A percentile compares a stretch with the other conserved stretches of the same genome.
These are phyloP conservation scores for Eptesicus fuscus DNA, from an alignment of 2,113 vertebrate genomes.

Conservation along the genomic window DNA sequence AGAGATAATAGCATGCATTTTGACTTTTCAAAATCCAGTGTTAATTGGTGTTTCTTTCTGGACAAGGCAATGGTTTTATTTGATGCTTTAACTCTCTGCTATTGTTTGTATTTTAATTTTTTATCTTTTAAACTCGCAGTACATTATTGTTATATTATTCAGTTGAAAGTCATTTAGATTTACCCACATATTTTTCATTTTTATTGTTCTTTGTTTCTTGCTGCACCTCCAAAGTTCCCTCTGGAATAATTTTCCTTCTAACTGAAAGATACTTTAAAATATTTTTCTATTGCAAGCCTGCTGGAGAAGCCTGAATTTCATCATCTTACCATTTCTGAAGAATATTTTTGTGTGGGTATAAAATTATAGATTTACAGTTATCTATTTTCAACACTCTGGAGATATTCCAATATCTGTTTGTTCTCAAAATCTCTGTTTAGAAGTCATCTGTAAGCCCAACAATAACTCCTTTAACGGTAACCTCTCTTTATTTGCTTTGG, in stretches of 20 bases:
- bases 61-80: not conserved
- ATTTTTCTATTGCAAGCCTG: not conserved
- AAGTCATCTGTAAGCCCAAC: not conserved
- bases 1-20: not conserved
- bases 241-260: not conserved
- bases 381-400: not conserved
- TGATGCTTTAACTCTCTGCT: not conserved
- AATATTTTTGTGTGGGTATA: not conserved
- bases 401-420: not conserved
- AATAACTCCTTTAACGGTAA: not conserved
- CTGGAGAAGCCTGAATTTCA: not conserved
- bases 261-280: not conserved
- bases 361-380: not conserved
- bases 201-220: not conserved
- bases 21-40: not conserved
- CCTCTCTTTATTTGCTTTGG: not conserved
- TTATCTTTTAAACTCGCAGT: not conserved
- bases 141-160: not conserved
- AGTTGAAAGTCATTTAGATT: not conserved
- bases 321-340: not conserved
- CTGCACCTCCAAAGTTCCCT: not conserved
- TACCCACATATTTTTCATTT: not conserved
- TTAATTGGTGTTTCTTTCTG: not conserved
- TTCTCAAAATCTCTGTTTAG: not conserved
- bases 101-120: constrained; percentile 25